phyloP scores from a whole-genome alignment of 2,797 vertebrate genomes.

The Cephalopachus bancanus region DNA sequence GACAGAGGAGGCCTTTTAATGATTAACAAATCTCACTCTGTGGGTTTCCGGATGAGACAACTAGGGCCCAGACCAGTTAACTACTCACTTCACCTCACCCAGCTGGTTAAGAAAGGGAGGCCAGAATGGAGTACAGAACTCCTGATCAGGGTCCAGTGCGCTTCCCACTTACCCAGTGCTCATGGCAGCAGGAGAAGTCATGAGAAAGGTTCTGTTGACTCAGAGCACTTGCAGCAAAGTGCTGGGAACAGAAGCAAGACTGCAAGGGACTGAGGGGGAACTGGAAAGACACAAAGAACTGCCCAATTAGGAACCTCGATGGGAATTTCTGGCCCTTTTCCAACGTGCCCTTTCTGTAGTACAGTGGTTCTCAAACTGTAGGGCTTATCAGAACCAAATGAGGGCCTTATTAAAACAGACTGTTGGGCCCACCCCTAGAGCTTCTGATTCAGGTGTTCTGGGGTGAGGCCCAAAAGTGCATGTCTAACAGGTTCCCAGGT shows the following conservation, averaged over 20 bases:
- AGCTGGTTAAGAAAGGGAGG: background rate
- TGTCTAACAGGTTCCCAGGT: background rate
- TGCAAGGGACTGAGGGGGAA: background rate
- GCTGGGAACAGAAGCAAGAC: background rate
- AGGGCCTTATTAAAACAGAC: background rate
- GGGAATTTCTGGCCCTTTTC: background rate
- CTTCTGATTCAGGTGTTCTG: background rate
- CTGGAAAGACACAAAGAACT: background rate
- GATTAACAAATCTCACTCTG: background rate
- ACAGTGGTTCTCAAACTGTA: background rate
- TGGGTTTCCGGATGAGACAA: background rate
- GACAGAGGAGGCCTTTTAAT: background rate
- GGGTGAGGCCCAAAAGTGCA: background rate
- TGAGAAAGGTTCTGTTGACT: background rate
- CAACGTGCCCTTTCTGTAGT: background rate
- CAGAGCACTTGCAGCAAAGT: background rate
- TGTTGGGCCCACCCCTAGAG: background rate
- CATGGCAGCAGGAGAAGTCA: background rate
- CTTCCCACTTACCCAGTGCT: background rate
- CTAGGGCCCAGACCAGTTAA: background rate
- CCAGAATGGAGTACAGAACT: background rate
- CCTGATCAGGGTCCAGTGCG: background rate
- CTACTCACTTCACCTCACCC: background rate
- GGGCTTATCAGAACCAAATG: background rate
- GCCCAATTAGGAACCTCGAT: fast-evolving